Evolutionary conservation across 2,888 invertebrate species (phyloP).

Genomic region (Andrena chrysosceles): DNA sequence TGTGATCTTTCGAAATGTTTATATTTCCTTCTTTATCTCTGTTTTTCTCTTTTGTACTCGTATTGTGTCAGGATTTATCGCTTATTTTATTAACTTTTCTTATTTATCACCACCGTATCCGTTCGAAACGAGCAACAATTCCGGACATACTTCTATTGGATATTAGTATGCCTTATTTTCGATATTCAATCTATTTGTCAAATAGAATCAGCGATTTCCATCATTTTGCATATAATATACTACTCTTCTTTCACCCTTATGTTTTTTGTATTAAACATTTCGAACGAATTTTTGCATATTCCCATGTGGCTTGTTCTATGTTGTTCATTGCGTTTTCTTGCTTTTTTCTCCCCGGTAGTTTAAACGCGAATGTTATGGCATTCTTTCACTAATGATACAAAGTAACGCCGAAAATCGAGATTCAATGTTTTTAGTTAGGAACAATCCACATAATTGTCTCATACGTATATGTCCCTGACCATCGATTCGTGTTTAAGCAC

Average conservation of each 20-base stretch:
- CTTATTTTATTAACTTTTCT: neutral
- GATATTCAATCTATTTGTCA: neutral
- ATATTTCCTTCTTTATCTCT: slow-evolving; percentile 23
- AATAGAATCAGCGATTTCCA: neutral
- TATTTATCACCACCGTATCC: neutral
- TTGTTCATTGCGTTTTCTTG: slow-evolving; percentile 79
- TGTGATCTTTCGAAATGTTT: slow-evolving; percentile 80
- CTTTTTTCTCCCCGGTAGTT: slow-evolving; percentile 73
- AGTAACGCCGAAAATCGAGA: slow-evolving; percentile 33
- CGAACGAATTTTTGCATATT: slow-evolving; percentile 77
- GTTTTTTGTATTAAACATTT: slow-evolving; percentile 76
- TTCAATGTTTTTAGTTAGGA: slow-evolving; percentile 64
- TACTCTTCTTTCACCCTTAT: slow-evolving; percentile 22
- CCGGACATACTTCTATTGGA: neutral
- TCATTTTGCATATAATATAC: slow-evolving; percentile 49
- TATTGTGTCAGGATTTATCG: slow-evolving; percentile 5
- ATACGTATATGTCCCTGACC: slow-evolving; percentile 78
- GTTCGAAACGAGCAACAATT: neutral
- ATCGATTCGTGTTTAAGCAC: slow-evolving; percentile 80
- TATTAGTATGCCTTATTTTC: slow-evolving; percentile 7
- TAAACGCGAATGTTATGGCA: slow-evolving; percentile 52
- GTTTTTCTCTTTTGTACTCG: slow-evolving; percentile 19
- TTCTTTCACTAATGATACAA: slow-evolving; percentile 50
- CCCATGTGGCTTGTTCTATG: slow-evolving; percentile 82
- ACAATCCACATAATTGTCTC: slow-evolving; percentile 80